These are phyloP conservation scores for Caenorhabditis wallacei DNA, from an alignment of 2,888 invertebrate genomes.

Conservation along the genomic window DNA sequence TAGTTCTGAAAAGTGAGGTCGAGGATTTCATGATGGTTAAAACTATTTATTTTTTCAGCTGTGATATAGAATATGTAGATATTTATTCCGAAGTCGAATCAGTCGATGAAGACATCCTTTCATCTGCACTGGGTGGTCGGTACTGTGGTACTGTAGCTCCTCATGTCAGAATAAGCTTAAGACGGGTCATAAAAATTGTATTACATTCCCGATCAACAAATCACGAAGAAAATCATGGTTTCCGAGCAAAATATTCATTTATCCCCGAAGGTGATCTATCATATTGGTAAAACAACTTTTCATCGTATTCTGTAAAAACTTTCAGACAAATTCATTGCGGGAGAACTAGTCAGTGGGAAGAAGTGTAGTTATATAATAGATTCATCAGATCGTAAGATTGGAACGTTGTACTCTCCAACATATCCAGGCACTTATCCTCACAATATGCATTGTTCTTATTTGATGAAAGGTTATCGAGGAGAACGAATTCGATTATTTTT, in stretches of 20 bases:
- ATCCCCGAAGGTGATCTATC: constrained; percentile 83
- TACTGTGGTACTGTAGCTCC: constrained; percentile 85
- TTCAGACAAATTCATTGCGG: constrained; percentile 79
- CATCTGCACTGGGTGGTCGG: constrained; percentile 84
- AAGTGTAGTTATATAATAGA: constrained; percentile 79
- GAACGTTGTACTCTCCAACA: constrained; percentile 95
- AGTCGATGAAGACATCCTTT: constrained; percentile 82
- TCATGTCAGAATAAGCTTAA: constrained; percentile 83
- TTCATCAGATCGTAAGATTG: constrained; percentile 85
- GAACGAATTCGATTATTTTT: constrained; percentile 96
- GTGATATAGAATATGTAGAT: constrained; percentile 85
- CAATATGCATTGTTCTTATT: constrained; percentile 84
- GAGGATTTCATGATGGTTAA: too few species aligned
- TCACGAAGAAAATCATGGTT: constrained; percentile 78
- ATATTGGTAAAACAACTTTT: too few species aligned
- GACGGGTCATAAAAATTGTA: constrained; percentile 84
- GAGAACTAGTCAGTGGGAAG: constrained; percentile 69
- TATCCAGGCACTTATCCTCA: constrained; percentile 98
- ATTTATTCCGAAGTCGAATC: constrained; percentile 84
- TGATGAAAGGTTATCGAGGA: constrained; percentile 92
- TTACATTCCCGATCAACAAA: constrained; percentile 84
- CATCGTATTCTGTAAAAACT: too few species aligned
- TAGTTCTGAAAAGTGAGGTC: constrained; percentile 84
- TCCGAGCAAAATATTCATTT: constrained; percentile 84
- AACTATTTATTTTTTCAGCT: too few species aligned